Conservation (phyloP, 2,888 invertebrate genomes). For the Cryptocephalus moraei region DNA sequence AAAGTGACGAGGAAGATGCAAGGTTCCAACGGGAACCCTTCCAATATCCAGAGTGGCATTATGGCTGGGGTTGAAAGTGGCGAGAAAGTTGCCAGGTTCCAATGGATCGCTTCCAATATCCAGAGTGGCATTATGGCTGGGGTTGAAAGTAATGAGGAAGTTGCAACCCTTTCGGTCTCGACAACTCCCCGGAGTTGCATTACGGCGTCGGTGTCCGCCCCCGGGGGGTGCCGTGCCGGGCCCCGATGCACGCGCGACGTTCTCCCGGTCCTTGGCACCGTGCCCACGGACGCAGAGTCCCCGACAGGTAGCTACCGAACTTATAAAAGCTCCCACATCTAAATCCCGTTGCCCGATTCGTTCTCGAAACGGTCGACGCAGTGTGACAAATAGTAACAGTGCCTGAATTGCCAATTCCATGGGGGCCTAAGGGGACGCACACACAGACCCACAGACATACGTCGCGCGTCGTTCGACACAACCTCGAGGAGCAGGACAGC, state of each 20-base stretch:
- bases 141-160: no score
- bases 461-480: constrained; percentile 10
- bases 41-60: no score
- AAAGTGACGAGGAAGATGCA: no score
- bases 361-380: constrained; percentile 34
- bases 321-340: constrained; percentile 48
- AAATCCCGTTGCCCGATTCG: constrained; percentile 45
- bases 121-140: no score
- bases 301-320: constrained; percentile 46
- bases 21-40: no score
- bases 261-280: constrained; percentile 28
- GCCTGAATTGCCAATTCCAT: constrained; percentile 22
- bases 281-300: constrained; percentile 30
- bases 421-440: constrained; percentile 29
- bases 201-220: background rate
- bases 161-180: no score
- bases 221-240: background rate
- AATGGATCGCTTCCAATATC: no score
- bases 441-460: constrained; percentile 3
- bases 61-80: no score
- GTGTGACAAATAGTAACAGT: constrained; percentile 8
- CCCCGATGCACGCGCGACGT: background rate
- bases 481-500: constrained; percentile 2
- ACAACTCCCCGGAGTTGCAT: no score
- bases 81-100: no score